A percentile compares a stretch with the other conserved stretches of the same genome.
phyloP scores from a whole-genome alignment of 1,140 invertebrate genomes.

The Sycobia sp. region DNA sequence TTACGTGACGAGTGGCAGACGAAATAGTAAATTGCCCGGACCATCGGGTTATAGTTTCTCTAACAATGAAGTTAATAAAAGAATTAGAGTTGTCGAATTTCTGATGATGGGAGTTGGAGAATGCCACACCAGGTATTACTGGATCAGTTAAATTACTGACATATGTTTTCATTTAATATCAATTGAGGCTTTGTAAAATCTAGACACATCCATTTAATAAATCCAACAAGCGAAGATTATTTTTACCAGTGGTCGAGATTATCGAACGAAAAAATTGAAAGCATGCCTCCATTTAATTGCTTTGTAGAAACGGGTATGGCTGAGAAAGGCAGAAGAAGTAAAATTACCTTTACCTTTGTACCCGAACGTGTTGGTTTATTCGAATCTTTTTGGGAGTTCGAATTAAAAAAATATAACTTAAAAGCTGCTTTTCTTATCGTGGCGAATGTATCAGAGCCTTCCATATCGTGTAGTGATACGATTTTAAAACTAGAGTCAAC shows the following conservation, averaged over 20 bases:
- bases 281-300: conserved; percentile 54
- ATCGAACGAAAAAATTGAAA: conserved; percentile 21
- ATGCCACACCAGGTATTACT: conserved; percentile 40
- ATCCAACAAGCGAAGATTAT: conserved; percentile 55
- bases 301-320: conserved; percentile 45
- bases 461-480: conserved; percentile 43
- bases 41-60: conserved; percentile 35
- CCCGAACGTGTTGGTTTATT: conserved; percentile 52
- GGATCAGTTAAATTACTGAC: not conserved
- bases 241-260: conserved; percentile 49
- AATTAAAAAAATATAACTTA: conserved; percentile 53
- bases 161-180: too few species aligned
- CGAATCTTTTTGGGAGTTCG: conserved; percentile 57
- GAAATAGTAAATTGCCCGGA: conserved; percentile 45
- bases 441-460: conserved; percentile 54
- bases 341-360: conserved; percentile 52
- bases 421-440: conserved; percentile 52
- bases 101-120: conserved; percentile 59
- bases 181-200: not conserved
- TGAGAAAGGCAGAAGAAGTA: conserved; percentile 46
- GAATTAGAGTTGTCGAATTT: conserved; percentile 60
- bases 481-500: conserved; percentile 51
- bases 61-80: conserved; percentile 48
- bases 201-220: conserved; percentile 52
- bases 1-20: conserved; percentile 58